phyloP scores from a whole-genome alignment of 2,888 invertebrate genomes.

The Dilophus febrilis region DNA sequence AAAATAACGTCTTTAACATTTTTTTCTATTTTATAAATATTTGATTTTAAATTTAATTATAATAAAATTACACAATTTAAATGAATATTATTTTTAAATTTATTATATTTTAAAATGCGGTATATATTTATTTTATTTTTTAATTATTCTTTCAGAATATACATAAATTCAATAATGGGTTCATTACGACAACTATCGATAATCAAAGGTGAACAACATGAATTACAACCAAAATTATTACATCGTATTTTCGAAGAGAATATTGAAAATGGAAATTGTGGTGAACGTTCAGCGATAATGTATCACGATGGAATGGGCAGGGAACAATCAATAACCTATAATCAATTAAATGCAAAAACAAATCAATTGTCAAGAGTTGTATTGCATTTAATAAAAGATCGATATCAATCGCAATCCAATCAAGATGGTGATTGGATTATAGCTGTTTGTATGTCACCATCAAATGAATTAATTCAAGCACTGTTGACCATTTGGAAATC shows the following conservation, averaged over 20 bases:
- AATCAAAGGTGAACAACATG: conserved; percentile 40
- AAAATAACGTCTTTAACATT: no score
- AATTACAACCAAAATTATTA: conserved; percentile 35
- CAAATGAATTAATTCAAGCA: conserved; percentile 45
- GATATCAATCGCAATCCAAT: conserved; percentile 28
- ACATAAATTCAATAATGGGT: conserved; percentile 57
- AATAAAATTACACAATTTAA: no score
- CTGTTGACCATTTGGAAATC: conserved; percentile 63
- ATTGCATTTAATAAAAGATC: conserved; percentile 14
- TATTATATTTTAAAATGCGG: no score
- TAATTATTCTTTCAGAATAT: no score
- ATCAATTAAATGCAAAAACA: conserved; percentile 30
- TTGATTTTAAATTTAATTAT: no score
- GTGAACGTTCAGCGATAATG: conserved; percentile 40
- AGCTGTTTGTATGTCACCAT: conserved; percentile 64
- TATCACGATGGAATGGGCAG: conserved; percentile 34
- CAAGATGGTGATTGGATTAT: conserved; percentile 54
- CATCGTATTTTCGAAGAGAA: conserved; percentile 40
- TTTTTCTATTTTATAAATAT: no score
- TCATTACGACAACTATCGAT: conserved; percentile 58
- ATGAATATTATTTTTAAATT: no score
- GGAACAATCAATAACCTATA: conserved; percentile 19
- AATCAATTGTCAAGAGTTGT: conserved; percentile 31
- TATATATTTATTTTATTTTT: no score
- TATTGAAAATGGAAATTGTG: conserved; percentile 29